These are phyloP conservation scores for Vicugna pacos DNA, from an alignment of 2,113 vertebrate genomes.

Conservation along the genomic window DNA sequence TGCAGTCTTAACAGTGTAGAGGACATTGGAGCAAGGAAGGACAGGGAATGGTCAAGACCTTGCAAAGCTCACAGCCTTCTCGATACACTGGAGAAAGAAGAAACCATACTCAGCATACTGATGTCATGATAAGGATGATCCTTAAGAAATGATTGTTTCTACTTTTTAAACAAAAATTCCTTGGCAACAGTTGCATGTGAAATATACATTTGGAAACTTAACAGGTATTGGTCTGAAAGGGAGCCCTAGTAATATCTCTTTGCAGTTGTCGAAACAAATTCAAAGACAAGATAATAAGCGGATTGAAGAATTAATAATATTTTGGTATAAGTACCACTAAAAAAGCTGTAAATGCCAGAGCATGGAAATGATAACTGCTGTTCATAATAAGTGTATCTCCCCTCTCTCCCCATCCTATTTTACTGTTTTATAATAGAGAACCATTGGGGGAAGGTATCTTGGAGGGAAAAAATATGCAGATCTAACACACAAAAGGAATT, in stretches of 20 bases:
- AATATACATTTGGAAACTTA: slow-evolving; percentile 23
- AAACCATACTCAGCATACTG: not conserved
- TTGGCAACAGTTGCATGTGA: not conserved
- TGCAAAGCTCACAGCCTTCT: not conserved
- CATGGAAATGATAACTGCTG: not conserved
- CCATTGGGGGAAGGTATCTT: not conserved
- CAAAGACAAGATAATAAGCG: not conserved
- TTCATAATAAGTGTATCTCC: not conserved
- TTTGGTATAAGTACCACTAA: not conserved
- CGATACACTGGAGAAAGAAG: not conserved
- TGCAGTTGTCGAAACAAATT: slow-evolving; percentile 26
- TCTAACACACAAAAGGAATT: not conserved
- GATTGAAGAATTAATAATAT: slow-evolving; percentile 32
- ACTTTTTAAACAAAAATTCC: not conserved
- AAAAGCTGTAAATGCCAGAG: not conserved
- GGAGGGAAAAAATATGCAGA: not conserved
- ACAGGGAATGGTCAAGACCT: not conserved
- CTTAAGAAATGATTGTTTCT: not conserved
- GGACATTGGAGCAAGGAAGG: not conserved
- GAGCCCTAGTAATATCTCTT: not conserved
- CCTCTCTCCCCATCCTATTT: not conserved
- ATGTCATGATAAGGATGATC: not conserved
- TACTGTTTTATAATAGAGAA: not conserved
- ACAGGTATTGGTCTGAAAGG: not conserved
- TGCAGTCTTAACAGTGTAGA: not conserved